A percentile compares a stretch with the other conserved stretches of the same genome.
These are phyloP conservation scores for Galeruca laticollis DNA, from an alignment of 2,888 invertebrate species.

Conservation along the genomic window DNA sequence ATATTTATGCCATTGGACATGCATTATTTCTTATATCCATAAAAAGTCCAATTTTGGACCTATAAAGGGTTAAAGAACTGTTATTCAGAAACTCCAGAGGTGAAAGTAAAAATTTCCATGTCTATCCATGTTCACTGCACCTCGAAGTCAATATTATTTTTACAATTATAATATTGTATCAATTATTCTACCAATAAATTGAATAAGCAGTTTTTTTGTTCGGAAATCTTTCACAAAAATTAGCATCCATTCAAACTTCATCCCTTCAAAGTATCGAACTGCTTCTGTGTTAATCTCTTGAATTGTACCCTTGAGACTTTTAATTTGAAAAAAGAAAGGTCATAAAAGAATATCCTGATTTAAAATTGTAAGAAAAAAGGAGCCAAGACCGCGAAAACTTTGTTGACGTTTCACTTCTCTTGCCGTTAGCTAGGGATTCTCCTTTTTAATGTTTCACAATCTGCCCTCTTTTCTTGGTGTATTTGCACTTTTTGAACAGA, in stretches of 20 bases:
- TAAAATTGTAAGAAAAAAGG: background rate
- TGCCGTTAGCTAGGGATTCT: conserved; percentile 27
- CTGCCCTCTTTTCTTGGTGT: conserved; percentile 19
- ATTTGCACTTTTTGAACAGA: conserved; percentile 35
- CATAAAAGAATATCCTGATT: conserved; percentile 8
- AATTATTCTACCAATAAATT: no score
- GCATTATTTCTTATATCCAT: no score
- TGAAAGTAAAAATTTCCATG: no score
- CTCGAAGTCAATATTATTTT: no score
- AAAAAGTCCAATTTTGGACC: no score
- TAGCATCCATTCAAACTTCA: background rate
- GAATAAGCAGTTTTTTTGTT: no score
- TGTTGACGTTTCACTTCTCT: conserved; percentile 36
- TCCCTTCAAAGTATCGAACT: background rate
- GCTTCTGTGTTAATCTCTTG: background rate
- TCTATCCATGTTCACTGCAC: no score
- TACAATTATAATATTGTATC: no score
- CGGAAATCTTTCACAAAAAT: no score
- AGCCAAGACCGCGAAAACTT: conserved; percentile 24
- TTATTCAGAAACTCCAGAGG: no score
- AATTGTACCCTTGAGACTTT: conserved; percentile 3
- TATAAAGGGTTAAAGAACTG: no score
- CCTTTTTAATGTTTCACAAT: conserved; percentile 33
- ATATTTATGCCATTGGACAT: no score
- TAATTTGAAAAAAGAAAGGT: conserved; percentile 10